Base-by-base conservation (phyloP, 2,797 vertebrate genomes). In the Cyclura pinguis region DNA sequence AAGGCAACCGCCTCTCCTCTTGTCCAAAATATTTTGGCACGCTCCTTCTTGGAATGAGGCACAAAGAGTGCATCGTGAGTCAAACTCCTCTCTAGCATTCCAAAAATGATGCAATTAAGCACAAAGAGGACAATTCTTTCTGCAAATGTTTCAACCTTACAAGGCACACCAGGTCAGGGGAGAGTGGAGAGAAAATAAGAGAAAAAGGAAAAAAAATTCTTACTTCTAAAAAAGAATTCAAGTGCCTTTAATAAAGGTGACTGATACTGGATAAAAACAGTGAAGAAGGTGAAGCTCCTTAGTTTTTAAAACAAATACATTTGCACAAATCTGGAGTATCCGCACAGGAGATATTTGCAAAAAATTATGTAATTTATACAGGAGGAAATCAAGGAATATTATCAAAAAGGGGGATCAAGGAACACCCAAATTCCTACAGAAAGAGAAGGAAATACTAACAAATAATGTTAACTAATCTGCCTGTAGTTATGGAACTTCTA, bases 81-180 rank as follows among this genome's bases (percentile, higher is more conserved):
- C 90, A 96, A 94, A 86, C 84, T 95, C 90, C 96, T 96, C 95
- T 99, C 98, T 93, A 97, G 88, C 55, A 97, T 95, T 92, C 98
- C 98, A 96, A 98, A 98, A 96, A 98, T 95, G 91, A 98, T 89
- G 97, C 95, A 98, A 93, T 98, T 99, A 80, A 99, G 98, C 95
- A 99, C 96, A 96, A 98, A 99, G 88, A 99, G 98, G 24, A 99
- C 97, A 91, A 99, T 97, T 95, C 98, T 97, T 96, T 99, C 98
- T 94, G 95, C 95, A 29, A 98, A 96, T 0, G 98, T 98, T 96
- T 96, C 97, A 93, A 98, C 98, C 98, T 99, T 97, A 91, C 82
- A 91, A 93, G 93, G 86, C 83, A 94, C 90, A 62, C 47, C 81
- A 94, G 90, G 92, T 90, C 85, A 55, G 87, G 76, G 83, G 2